phyloP scores from a whole-genome alignment of 2,113 vertebrate species.

The Abramis brama region DNA sequence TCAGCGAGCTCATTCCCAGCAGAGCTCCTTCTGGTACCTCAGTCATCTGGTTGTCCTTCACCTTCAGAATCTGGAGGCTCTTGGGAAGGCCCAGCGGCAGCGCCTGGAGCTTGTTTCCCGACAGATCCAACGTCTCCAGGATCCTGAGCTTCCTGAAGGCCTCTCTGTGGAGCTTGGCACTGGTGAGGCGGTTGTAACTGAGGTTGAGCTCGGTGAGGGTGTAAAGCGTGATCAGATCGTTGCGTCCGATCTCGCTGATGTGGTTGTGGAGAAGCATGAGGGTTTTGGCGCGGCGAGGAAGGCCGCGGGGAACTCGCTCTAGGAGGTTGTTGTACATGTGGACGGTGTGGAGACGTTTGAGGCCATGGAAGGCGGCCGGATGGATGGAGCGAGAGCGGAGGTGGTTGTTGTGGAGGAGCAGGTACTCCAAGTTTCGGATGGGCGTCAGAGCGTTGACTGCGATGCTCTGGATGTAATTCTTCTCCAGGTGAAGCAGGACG shows the following conservation, averaged over 20 bases:
- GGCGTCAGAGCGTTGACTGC: conserved; percentile 82
- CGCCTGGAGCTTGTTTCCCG: conserved; percentile 84
- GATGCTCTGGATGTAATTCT: conserved; percentile 88
- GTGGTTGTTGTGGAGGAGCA: conserved; percentile 94
- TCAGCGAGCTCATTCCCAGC: conserved; percentile 87
- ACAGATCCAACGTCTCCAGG: conserved; percentile 89
- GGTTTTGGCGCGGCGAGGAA: conserved; percentile 91
- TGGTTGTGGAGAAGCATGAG: conserved; percentile 95
- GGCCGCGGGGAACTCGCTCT: conserved; percentile 88
- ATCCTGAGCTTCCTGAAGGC: conserved; percentile 92
- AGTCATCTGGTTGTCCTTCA: conserved; percentile 88
- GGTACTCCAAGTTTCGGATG: conserved; percentile 90
- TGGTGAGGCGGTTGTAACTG: conserved; percentile 95
- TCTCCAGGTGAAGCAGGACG: conserved; percentile 93
- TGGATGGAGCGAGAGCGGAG: conserved; percentile 88
- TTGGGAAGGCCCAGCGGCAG: conserved; percentile 88
- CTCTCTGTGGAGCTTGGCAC: conserved; percentile 83
- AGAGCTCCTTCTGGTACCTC: conserved; percentile 83
- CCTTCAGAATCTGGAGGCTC: conserved; percentile 85
- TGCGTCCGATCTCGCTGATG: conserved; percentile 88
- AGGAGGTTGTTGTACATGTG: conserved; percentile 96
- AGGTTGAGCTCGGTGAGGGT: conserved; percentile 94
- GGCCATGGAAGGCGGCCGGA: conserved; percentile 86
- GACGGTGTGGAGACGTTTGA: conserved; percentile 95
- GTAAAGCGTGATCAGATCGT: conserved; percentile 89